These are phyloP conservation scores for Hippoglossus hippoglossus DNA, from an alignment of 2,797 vertebrate species.

Conservation along the genomic window DNA sequence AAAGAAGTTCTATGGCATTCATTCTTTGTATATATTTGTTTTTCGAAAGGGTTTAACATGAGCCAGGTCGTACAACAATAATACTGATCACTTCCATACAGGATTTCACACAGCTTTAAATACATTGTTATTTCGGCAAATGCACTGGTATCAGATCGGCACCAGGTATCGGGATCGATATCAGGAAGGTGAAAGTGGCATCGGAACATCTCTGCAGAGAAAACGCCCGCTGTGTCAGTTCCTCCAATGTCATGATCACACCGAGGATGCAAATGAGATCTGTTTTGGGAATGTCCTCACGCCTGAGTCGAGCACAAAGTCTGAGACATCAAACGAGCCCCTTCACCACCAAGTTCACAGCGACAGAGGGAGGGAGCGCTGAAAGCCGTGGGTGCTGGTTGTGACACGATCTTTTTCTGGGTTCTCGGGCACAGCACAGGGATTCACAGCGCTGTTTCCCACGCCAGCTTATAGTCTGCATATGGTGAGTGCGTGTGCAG, in stretches of 20 bases:
- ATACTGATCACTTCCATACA: no score
- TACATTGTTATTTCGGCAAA: no score
- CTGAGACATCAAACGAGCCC: slow-evolving; percentile 50
- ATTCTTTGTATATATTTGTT: no score
- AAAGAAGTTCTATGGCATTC: no score
- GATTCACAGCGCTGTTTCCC: slow-evolving; percentile 12
- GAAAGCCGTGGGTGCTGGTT: slow-evolving; percentile 44
- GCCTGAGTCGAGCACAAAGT: slow-evolving; percentile 47
- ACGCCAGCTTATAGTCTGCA: slow-evolving; percentile 3
- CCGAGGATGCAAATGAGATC: slow-evolving; percentile 44
- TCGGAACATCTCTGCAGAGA: no score
- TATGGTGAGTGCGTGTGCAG: background rate
- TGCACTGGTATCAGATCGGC: no score
- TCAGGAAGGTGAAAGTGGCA: background rate
- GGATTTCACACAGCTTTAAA: no score
- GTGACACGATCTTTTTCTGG: slow-evolving; percentile 52
- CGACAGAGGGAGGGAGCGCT: background rate
- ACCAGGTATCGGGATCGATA: no score
- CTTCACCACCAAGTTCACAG: slow-evolving; percentile 26
- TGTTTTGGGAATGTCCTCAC: slow-evolving; percentile 63
- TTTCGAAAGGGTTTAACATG: no score
- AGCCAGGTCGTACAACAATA: no score
- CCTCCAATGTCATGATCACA: slow-evolving; percentile 43
- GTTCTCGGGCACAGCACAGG: slow-evolving; percentile 13
- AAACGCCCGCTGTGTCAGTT: no score